phyloP scores from a whole-genome alignment of 2,113 vertebrate genomes.

The Mugil cephalus region DNA sequence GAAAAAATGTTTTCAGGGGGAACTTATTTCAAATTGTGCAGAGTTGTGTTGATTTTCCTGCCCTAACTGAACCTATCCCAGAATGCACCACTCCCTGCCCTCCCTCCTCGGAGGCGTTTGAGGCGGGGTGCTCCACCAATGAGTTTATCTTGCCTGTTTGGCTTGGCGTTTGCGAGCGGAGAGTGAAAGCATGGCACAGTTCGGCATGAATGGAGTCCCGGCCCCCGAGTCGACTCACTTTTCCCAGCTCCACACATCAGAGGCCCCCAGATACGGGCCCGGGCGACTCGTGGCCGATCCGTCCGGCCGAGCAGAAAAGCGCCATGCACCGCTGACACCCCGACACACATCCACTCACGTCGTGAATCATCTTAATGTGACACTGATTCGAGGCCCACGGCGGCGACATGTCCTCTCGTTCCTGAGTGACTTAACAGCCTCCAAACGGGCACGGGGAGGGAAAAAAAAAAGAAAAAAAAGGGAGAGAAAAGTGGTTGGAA shows the following conservation, averaged over 20 bases:
- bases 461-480: no score
- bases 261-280: not conserved
- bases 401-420: constrained; percentile 56
- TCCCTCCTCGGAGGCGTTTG: not conserved
- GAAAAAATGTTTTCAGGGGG: constrained; percentile 36
- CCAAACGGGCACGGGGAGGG: no score
- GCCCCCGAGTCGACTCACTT: constrained; percentile 52
- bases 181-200: constrained; percentile 50
- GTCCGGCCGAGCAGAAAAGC: constrained; percentile 50
- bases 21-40: constrained; percentile 59
- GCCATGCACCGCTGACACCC: constrained; percentile 46
- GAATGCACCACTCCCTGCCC: constrained; percentile 61
- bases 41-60: constrained; percentile 62
- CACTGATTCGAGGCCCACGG: constrained; percentile 47
- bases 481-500: constrained; percentile 2
- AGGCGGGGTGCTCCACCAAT: constrained; percentile 52
- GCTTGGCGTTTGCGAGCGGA: constrained; percentile 64
- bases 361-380: constrained; percentile 67
- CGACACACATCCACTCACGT: constrained; percentile 46
- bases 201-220: constrained; percentile 66
- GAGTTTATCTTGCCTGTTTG: constrained; percentile 80
- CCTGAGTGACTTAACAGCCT: constrained; percentile 44
- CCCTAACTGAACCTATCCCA: constrained; percentile 68
- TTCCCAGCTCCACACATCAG: constrained; percentile 58
- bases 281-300: constrained; percentile 56